phyloP scores from a whole-genome alignment of 2,888 invertebrate genomes.

The Dryomyza anilis region DNA sequence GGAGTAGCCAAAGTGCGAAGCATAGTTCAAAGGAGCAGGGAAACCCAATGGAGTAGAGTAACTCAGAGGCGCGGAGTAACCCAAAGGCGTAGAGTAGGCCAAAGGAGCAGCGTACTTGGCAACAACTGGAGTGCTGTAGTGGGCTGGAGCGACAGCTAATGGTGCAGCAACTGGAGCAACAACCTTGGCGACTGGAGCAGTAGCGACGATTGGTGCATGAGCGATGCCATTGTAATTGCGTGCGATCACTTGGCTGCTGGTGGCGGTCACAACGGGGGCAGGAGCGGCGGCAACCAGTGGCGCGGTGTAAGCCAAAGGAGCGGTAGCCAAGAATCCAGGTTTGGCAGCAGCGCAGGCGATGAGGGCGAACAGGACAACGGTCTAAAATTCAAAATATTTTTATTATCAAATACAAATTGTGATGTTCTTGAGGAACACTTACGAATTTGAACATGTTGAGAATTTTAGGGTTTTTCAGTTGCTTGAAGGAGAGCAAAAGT shows the following conservation, averaged over 20 bases:
- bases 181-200: conserved; percentile 32
- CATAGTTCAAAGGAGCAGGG: conserved; percentile 6
- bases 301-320: conserved; percentile 31
- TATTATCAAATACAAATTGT: neutral
- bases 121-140: conserved; percentile 34
- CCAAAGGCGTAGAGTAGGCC: conserved; percentile 27
- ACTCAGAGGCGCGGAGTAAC: conserved; percentile 19
- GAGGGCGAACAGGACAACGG: conserved; percentile 31
- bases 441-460: conserved; percentile 17
- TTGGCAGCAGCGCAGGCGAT: conserved; percentile 30
- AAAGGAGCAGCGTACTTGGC: conserved; percentile 26
- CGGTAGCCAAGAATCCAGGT: conserved; percentile 18
- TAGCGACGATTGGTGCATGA: conserved; percentile 41
- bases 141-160: conserved; percentile 23
- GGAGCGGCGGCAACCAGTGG: conserved; percentile 42
- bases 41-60: conserved; percentile 13
- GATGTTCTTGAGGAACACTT: neutral
- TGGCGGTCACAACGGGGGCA: conserved; percentile 47
- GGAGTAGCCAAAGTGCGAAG: conserved; percentile 18
- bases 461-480: conserved; percentile 17
- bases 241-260: conserved; percentile 48
- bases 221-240: conserved; percentile 49
- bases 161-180: neutral
- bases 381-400: conserved; percentile 25
- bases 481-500: neutral